phyloP scores from a whole-genome alignment of 1,140 invertebrate species.

The Brachionus manjavacas region DNA sequence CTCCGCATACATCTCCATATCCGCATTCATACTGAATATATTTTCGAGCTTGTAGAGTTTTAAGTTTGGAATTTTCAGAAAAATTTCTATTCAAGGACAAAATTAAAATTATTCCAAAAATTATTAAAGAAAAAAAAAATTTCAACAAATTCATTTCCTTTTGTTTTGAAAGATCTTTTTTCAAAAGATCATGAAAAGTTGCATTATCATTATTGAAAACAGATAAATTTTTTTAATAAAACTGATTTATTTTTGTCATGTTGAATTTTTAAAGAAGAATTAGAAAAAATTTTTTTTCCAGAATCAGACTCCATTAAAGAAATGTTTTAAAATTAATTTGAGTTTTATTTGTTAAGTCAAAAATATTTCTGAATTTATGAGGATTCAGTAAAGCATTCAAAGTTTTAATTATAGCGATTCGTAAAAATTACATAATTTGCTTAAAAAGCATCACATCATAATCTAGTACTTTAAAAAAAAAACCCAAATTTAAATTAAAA shows the following conservation, averaged over 20 bases:
- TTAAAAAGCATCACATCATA: neutral
- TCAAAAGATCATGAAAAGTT: neutral
- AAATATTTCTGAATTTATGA: neutral
- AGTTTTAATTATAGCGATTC: neutral
- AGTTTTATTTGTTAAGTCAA: neutral
- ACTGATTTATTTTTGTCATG: too few species aligned
- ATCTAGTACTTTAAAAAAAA: neutral
- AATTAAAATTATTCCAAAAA: neutral
- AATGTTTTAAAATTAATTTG: neutral
- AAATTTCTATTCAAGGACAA: neutral
- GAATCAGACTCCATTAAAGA: too few species aligned
- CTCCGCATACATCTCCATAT: neutral
- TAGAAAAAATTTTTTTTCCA: too few species aligned
- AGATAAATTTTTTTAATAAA: neutral
- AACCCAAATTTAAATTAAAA: neutral
- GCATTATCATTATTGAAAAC: neutral
- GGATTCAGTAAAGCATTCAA: neutral
- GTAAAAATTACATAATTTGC: neutral
- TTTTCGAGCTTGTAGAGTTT: neutral
- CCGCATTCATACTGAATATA: neutral
- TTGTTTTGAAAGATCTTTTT: neutral
- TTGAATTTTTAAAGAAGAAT: too few species aligned
- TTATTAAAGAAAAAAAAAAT: neutral
- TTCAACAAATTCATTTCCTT: neutral
- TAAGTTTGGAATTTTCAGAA: neutral